Conservation (phyloP, 2,888 invertebrate genomes). For the Conus canariensis region DNA sequence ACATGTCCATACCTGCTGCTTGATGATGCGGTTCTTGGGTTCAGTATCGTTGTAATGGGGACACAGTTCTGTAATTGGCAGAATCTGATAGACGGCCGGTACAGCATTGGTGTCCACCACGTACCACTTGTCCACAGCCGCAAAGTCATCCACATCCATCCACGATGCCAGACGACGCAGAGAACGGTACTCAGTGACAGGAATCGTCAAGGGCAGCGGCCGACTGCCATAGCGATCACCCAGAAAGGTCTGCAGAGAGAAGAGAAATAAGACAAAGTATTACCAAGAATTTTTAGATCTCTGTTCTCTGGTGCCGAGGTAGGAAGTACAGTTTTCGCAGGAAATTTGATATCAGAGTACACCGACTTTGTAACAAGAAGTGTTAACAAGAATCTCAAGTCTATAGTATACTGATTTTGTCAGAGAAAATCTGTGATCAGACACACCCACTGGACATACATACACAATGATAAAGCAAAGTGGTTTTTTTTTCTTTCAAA, state of each 20-base stretch:
- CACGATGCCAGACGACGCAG: constrained; percentile 62
- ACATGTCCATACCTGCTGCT: constrained; percentile 55
- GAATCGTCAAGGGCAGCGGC: constrained; percentile 70
- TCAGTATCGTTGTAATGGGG: constrained; percentile 63
- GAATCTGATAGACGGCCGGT: constrained; percentile 71
- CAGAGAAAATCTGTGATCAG: too few species aligned
- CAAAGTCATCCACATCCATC: constrained; percentile 58
- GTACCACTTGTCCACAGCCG: constrained; percentile 71
- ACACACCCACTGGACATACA: too few species aligned
- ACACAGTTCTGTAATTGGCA: constrained; percentile 78
- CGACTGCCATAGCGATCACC: constrained; percentile 77
- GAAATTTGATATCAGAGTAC: background rate
- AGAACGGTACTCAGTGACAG: constrained; percentile 67
- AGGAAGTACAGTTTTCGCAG: too few species aligned
- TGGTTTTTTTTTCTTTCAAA: too few species aligned
- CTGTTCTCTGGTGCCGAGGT: too few species aligned
- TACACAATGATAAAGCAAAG: too few species aligned
- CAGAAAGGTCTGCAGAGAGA: constrained; percentile 66
- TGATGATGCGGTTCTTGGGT: constrained; percentile 56
- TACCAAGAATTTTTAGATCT: too few species aligned
- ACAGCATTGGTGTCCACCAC: constrained; percentile 70
- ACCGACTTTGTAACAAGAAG: too few species aligned
- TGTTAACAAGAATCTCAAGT: too few species aligned
- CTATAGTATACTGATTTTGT: too few species aligned
- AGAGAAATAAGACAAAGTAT: background rate